Evolutionary conservation across 1,140 invertebrate species (phyloP).

Genomic region (Diprion similis): DNA sequence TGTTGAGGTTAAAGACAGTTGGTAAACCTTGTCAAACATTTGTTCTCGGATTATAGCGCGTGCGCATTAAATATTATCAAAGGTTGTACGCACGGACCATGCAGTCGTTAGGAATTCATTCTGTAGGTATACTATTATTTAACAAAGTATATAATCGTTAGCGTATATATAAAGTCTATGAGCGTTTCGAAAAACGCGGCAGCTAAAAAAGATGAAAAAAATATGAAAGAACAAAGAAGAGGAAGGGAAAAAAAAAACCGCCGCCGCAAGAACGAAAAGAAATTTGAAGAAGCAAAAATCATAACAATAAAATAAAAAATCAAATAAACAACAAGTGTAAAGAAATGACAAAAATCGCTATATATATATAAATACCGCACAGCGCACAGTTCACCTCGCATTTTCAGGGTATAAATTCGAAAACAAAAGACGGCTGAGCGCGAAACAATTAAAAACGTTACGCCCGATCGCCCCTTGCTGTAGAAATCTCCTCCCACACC

Average conservation of each 20-base stretch:
- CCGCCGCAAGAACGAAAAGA: background rate
- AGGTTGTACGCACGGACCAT: too few species aligned
- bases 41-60: too few species aligned
- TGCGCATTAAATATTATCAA: too few species aligned
- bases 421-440: slow-evolving; percentile 59
- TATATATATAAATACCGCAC: background rate
- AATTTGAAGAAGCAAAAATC: background rate
- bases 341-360: background rate
- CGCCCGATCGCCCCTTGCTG: slow-evolving; percentile 53
- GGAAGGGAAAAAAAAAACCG: slow-evolving; percentile 30
- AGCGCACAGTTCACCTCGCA: slow-evolving; percentile 25
- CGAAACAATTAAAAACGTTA: slow-evolving; percentile 64
- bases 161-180: too few species aligned
- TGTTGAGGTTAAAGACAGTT: too few species aligned
- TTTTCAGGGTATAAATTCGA: slow-evolving; percentile 58
- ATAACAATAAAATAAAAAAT: background rate
- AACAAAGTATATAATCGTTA: too few species aligned
- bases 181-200: too few species aligned
- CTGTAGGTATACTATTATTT: too few species aligned
- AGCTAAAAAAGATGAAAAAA: background rate
- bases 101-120: too few species aligned
- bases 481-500: slow-evolving; percentile 42
- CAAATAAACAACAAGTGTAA: background rate
- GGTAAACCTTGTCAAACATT: too few species aligned
- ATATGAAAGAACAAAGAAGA: slow-evolving; percentile 17